Evolutionary conservation across 2,113 vertebrate genomes (phyloP), one percentile per base, ranked within the genome.

Genomic region (Speoplatyrhinus poulsoni): DNA sequence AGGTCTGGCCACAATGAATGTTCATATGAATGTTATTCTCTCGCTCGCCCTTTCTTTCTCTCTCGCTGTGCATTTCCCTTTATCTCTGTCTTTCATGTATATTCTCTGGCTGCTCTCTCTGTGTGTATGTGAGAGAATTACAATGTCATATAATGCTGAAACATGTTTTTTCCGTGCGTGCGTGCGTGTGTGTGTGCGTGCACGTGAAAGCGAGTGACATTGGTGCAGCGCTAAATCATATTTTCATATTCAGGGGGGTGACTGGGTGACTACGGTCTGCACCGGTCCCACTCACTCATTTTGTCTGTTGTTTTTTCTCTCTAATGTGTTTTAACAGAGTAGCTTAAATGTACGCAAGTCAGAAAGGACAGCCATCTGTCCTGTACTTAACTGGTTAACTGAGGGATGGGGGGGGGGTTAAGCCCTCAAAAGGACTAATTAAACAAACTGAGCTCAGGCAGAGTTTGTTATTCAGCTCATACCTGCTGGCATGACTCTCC

Each of bases 401-500:
- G 32, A n/a, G 75, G 77, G 76, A 55, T 13, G 3, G 46, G 75
- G 69, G 67, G 41, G 58, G 46, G 67, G 46, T 70, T 62, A 52
- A 82, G 80, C 68, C 73, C 69, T 75, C 67, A 70, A 61, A 79
- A 81, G 73, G 73, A 65, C 73, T 79, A 17, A 82, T 75, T 82
- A 81, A 81, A 68, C 69, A 46, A 50, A 60, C 32, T 8, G 52
- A 73, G 73, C 11, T 0, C 16, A 52, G 65, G 55, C 67, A 72
- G 61, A 85, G 80, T 90, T 91, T 91, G 86, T 85, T 87, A 91
- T 91, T 90, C 89, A 71, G 74, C 87, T 89, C 82, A 84, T 82
- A 86, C 76, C 84, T 85, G 84, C 81, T 80, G 46, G 46, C 83
- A 84, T 76, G 68, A 57, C 64, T 77, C 16, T 62, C 12, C 60